A percentile compares a stretch with the other conserved stretches of the same genome.
phyloP scores from a whole-genome alignment of 2,888 invertebrate species.

The Scrobipalpa costella region DNA sequence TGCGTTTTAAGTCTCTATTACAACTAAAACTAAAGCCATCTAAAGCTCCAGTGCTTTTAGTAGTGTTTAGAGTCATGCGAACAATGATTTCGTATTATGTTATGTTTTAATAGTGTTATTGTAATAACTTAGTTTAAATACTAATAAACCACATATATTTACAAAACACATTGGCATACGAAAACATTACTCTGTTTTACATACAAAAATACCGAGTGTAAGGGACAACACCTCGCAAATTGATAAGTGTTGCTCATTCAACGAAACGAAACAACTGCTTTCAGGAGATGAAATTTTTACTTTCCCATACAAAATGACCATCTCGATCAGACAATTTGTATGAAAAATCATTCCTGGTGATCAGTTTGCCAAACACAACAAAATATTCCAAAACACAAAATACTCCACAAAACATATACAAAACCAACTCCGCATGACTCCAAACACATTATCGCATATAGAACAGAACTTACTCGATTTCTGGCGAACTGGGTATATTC shows the following conservation, averaged over 20 bases:
- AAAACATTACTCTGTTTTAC: too few relatives aligned
- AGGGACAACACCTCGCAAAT: too few relatives aligned
- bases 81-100: background rate
- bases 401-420: constrained; percentile 6
- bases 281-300: too few relatives aligned
- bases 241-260: too few relatives aligned
- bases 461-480: constrained; percentile 83
- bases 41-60: constrained; percentile 1
- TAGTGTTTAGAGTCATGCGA: constrained; percentile 1
- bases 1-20: constrained; percentile 13
- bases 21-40: background rate
- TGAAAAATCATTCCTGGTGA: too few relatives aligned
- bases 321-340: too few relatives aligned
- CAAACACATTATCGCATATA: background rate
- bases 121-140: too few relatives aligned
- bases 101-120: background rate
- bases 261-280: too few relatives aligned
- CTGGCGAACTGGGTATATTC: constrained; percentile 85
- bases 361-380: background rate
- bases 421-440: constrained; percentile 18
- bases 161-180: too few relatives aligned
- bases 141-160: too few relatives aligned
- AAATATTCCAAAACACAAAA: background rate
- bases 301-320: too few relatives aligned
- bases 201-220: too few relatives aligned